Evolutionary conservation across 35 echinoderm and acorn worm species (phyloP).

Genomic region (Ptychodera flava): DNA sequence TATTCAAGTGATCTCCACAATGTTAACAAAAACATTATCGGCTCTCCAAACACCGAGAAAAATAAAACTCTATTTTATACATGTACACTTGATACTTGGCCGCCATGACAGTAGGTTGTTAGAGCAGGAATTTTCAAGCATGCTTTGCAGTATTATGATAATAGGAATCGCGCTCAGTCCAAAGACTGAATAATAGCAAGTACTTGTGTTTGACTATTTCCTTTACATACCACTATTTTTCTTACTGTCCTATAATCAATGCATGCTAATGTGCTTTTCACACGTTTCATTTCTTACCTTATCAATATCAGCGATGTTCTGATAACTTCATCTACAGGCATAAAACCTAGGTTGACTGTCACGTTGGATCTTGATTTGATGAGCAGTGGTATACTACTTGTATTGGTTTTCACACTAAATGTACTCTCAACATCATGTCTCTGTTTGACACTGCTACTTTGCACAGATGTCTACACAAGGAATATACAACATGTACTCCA

Average conservation of each 20-base stretch:
- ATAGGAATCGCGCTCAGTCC: too few species aligned
- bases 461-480: conserved; percentile 50
- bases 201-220: neutral
- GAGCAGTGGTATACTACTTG: conserved; percentile 29
- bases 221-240: neutral
- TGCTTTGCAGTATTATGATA: too few species aligned
- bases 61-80: too few species aligned
- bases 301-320: conserved; percentile 85
- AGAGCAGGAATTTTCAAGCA: neutral
- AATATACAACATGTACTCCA: too few species aligned
- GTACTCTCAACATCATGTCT: conserved; percentile 48
- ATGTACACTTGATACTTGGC: too few species aligned
- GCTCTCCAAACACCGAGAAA: neutral
- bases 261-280: neutral
- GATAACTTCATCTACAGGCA: conserved; percentile 70
- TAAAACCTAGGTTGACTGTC: conserved; percentile 69
- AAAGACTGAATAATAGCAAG: neutral
- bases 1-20: too few species aligned
- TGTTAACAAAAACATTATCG: too few species aligned
- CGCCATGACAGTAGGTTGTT: neutral
- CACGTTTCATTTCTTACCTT: conserved; percentile 36
- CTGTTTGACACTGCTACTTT: conserved; percentile 52
- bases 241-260: neutral
- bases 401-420: conserved; percentile 59
- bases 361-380: conserved; percentile 77